Evolutionary conservation across 2,113 vertebrate genomes (phyloP), one percentile per base, ranked within the genome.

Genomic region (Aegithalos caudatus): DNA sequence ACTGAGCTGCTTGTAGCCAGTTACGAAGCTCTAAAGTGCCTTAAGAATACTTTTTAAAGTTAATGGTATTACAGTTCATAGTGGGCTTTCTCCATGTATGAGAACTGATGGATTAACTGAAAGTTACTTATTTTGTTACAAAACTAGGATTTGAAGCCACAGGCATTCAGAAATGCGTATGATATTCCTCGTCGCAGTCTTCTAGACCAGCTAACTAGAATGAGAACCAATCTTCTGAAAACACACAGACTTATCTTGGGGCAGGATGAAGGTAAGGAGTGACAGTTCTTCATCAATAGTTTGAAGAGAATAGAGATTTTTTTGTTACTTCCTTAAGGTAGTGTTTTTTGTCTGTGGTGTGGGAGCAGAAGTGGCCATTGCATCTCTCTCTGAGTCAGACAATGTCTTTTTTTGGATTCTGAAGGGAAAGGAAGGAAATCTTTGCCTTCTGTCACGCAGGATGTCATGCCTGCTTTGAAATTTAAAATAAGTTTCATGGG

Each of bases 181-280:
- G 98, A 98, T 97, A 98, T 98, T 97, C 98, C 98, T 76, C 98
- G 98, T 28, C 95, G 80, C 92, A 97, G 80, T 96, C 98, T 98
- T 71, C 87, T 98, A 86, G 98, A 98, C 92, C 98, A 98, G 81
- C 94, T 98, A 81, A 98, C 98, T 40, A 97, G 98, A 92, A 98
- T 98, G 98, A 98, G 98, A 97, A 97, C 98, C 60, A 98, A 98
- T 70, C 95, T 98, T 67, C 92, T 98, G 96, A 98, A 98, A 97
- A 98, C 97, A 28, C 98, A 98, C 73, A 98, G 98, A 51, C 97
- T 97, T 92, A 98, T 98, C 69, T 94, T 96, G 37, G 98, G 98
- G 67, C 98, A 98, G 91, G 98, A 98, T 95, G 98, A 98, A 98
- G 98, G 98, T 98, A 95, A 96, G 84, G 80, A 81, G 62, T 33